Base-by-base conservation (phyloP, 2,888 invertebrate genomes). In the Timema podura region DNA sequence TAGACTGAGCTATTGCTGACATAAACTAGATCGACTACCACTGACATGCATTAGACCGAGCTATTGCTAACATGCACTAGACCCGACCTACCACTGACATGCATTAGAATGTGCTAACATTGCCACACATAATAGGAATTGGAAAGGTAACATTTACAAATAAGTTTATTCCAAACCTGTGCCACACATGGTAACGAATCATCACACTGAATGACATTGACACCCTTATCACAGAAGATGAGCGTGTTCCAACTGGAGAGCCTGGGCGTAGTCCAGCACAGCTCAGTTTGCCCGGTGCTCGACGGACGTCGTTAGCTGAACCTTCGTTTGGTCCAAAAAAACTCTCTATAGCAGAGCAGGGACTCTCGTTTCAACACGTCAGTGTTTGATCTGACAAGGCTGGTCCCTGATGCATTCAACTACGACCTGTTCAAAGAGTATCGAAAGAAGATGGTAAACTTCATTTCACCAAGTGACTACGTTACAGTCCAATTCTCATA, bases 311-410 rank as follows among this genome's bases (percentile, higher is more conserved):
- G 77, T 78, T 78, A 30, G 30, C 30, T 30, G 30, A 84, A 84
- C 73, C 76, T 85, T 8, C 74, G 75, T 13, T 75, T 84, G 13
- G 76, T 79, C 13, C 85, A 84, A 75, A 82, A 80, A 74, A 81
- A 66, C 81, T 9, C 74, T 84, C 5, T 47, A 15, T 10, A 69
- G 59, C 30, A 82, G 83, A 75, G 83, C 48, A 79, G 83, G 70
- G 86, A 90, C 75, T 81, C 77, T 46, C 81, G 82, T 77, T 88
- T 84, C 76, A 88, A 89, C 80, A 79, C 74, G 65, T 84, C 88
- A 5, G 76, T 88, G 68, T 82, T 89, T 75, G 78, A 81, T 64
- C 75, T 80, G 67, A 76, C 77, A 46, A 81, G 82, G 71, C 75
- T 79, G 13, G 77, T 79, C 78, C 77, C 77, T 70, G 82, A 80